Conservation (phyloP, 2,113 vertebrate species). For the Crypturellus undulatus region DNA sequence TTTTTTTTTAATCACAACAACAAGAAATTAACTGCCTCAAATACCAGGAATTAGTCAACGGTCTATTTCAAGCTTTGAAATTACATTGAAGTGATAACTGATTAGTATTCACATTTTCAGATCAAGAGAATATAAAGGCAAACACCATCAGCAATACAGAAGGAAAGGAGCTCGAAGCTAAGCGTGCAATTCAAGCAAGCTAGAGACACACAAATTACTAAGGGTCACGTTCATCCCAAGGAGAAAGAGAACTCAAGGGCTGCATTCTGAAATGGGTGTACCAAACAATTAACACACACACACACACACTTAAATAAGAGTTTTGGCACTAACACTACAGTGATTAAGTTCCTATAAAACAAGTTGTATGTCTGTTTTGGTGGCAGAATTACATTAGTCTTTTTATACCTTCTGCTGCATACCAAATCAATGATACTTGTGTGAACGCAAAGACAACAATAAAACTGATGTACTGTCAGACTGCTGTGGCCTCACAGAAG, state of each 20-base stretch:
- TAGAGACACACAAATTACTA: neutral
- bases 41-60: neutral
- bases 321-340: neutral
- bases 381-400: neutral
- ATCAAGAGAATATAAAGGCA: conserved; percentile 4
- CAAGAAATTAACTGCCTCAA: neutral
- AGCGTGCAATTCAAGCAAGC: neutral
- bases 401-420: neutral
- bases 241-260: neutral
- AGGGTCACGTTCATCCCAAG: neutral
- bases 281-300: neutral
- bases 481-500: neutral
- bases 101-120: neutral
- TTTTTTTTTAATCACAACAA: neutral
- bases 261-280: neutral
- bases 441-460: neutral
- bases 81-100: neutral
- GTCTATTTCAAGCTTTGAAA: neutral
- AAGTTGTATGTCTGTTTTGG: neutral
- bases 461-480: neutral
- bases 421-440: neutral
- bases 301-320: neutral
- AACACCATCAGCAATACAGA: neutral
- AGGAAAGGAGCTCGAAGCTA: neutral
- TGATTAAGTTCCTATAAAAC: neutral